phyloP scores from a whole-genome alignment of 1,140 invertebrate species.

The Pristionchus pacificus region DNA sequence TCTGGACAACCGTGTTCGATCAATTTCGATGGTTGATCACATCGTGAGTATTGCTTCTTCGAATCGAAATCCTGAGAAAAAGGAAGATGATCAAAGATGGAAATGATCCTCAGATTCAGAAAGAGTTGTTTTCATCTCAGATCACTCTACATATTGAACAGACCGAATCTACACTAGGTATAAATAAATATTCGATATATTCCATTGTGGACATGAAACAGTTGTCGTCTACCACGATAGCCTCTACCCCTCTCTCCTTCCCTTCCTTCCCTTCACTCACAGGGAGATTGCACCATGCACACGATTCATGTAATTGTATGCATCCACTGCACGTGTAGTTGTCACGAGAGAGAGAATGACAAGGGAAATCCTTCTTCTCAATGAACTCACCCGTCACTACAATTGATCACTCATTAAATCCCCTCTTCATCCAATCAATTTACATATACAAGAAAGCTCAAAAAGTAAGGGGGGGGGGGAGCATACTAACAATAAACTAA shows the following conservation, averaged over 20 bases:
- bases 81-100: not conserved
- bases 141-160: not conserved
- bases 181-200: slow-evolving; percentile 12
- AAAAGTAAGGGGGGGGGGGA: not conserved
- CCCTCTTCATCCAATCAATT: no score
- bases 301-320: slow-evolving; percentile 56
- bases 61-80: slow-evolving; percentile 51
- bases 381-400: slow-evolving; percentile 31
- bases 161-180: not conserved
- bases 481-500: slow-evolving; percentile 4
- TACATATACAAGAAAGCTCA: not conserved
- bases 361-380: slow-evolving; percentile 54
- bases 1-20: slow-evolving; percentile 52
- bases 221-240: slow-evolving; percentile 5
- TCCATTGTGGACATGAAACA: slow-evolving; percentile 3
- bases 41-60: slow-evolving; percentile 51
- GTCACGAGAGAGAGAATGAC: slow-evolving; percentile 51
- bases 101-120: not conserved
- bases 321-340: slow-evolving; percentile 54
- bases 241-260: not conserved
- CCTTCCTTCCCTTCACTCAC: slow-evolving; percentile 30
- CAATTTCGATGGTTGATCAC: slow-evolving; percentile 44
- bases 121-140: slow-evolving; percentile 5
- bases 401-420: no score
- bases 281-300: slow-evolving; percentile 53